These are phyloP conservation scores for Percopsis omiscomaycus DNA, from an alignment of 2,797 vertebrate species.

Conservation along the genomic window DNA sequence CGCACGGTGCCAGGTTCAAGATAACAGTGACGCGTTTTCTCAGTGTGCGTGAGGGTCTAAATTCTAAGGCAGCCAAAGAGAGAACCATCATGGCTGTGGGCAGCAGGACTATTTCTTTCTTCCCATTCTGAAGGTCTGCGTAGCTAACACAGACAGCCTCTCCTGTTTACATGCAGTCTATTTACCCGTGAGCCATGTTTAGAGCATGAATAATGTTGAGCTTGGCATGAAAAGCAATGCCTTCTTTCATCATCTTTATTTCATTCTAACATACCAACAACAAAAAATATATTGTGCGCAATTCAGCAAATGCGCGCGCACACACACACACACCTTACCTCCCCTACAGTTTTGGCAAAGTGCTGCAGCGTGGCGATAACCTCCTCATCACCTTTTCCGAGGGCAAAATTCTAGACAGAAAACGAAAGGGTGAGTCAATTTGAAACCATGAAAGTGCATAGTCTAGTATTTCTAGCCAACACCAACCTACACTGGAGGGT, in stretches of 20 bases:
- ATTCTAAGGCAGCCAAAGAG: no score
- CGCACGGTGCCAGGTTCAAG: constrained; percentile 33
- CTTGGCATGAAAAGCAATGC: not conserved
- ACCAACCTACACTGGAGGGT: not conserved
- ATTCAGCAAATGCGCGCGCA: no score
- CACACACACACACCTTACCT: constrained; percentile 80
- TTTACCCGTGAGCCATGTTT: constrained; percentile 2
- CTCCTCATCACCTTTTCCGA: constrained; percentile 97
- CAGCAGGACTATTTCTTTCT: constrained; percentile 51
- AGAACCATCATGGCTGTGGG: constrained; percentile 24
- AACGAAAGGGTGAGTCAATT: constrained; percentile 13
- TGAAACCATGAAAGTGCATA: constrained; percentile 21
- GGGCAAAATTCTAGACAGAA: constrained; percentile 90
- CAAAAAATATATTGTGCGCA: no score
- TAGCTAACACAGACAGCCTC: constrained; percentile 6
- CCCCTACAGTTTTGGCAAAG: constrained; percentile 90
- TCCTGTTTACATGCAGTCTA: constrained; percentile 13
- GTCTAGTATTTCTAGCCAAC: constrained; percentile 7
- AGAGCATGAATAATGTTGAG: constrained; percentile 23
- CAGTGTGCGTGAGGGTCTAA: constrained; percentile 1
- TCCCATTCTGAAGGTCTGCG: not conserved
- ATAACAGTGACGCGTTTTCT: constrained; percentile 44
- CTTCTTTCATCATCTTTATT: constrained; percentile 7
- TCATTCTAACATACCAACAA: no score
- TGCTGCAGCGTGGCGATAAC: constrained; percentile 90